Evolutionary conservation across 2,888 invertebrate species (phyloP), one percentile per base, ranked within the genome.

Genomic region (Zygogramma bicolorata): DNA sequence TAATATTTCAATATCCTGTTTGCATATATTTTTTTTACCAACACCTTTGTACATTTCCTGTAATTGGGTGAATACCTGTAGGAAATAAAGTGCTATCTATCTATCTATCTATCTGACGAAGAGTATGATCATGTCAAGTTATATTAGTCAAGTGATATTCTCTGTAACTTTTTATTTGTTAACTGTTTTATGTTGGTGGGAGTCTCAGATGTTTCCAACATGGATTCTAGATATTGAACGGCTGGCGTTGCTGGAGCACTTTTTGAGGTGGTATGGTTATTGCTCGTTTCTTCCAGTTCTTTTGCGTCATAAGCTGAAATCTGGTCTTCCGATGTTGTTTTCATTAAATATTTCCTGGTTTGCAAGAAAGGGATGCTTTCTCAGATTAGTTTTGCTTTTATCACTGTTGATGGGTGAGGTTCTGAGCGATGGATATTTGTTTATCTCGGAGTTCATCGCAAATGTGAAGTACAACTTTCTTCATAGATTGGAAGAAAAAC

Each of bases 201-300:
- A 49, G 49, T 49, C 0, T 20, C 49, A 20, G 5, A 20, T 49
- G 49, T 49, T 49, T 20, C 49, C 4, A 49, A 20, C 49, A n/a
- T 18, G n/a, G 4, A 2, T 49, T 15, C n/a, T 20, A n/a, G 49
- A n/a, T 49, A 49, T 2, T 49, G 49, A 18, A 49, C 13, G 1
- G 49, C 13, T 49, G 49, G 49, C 15, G 49, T 49, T 49, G 49
- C 49, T 49, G 49, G 49, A 49, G 49, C 49, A 49, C 49, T 49
- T 20, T 20, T 15, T 49, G 20, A n/a, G 20, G 49, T 49, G 49
- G 18, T 49, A 49, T 49, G 15, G 15, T 10, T 49, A 20, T 18
- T 13, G 49, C 20, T 20, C 15, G 49, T 49, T 18, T 2, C 49
- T 49, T 49, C 7, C 49, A 49, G 49, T 49, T 49, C 49, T 49